Evolutionary conservation across 2,113 vertebrate genomes (phyloP), one percentile per base, ranked within the genome.

Genomic region (Stomatorhinus ivindoensis): DNA sequence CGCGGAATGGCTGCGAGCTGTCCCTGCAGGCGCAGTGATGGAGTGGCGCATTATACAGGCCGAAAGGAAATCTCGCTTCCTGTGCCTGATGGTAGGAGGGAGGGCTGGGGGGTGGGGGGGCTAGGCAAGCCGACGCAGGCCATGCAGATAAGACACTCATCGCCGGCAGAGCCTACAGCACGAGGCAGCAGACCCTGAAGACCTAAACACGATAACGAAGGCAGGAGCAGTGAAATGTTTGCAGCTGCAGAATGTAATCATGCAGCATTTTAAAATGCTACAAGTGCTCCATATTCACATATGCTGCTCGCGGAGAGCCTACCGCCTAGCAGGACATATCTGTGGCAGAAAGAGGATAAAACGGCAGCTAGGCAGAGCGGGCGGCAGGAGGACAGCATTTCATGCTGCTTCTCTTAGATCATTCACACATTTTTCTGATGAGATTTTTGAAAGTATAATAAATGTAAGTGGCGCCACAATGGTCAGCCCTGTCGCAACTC

Each of bases 211-310:
- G 82, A 84, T 31, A 31, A 86, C 50, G n/a, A 27, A 31, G 10
- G 73, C 35, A 42, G 35, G 31, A 80, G 73, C 35, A 42, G 73
- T 19, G 73, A 42, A 80, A 80, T 80, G 73, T 80, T 42, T 80
- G 73, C 73, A 11, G n/a, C 13, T 19, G 35, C 17, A 19, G 73
- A 80, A 42, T 80, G 73, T 69, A 69, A 69, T 69, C 61, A 69
- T 69, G 61, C n/a, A 31, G 61, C 73, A 80, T 80, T 80, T 80
- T 80, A 80, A 80, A 39, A 42, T 80, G 73, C 73, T 80, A 80
- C 31, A 42, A 80, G 73, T 80, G 73, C 73, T 42, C 17, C n/a
- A 42, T 80, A 80, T 80, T 42, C 35, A 42, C 35, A 42, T 5
- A 8, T 8, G 13, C 73, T 3, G 11, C 6, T 80, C 6, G 73